Evolutionary conservation across 2,888 invertebrate genomes (phyloP).

Genomic region (Nudaria mundana): DNA sequence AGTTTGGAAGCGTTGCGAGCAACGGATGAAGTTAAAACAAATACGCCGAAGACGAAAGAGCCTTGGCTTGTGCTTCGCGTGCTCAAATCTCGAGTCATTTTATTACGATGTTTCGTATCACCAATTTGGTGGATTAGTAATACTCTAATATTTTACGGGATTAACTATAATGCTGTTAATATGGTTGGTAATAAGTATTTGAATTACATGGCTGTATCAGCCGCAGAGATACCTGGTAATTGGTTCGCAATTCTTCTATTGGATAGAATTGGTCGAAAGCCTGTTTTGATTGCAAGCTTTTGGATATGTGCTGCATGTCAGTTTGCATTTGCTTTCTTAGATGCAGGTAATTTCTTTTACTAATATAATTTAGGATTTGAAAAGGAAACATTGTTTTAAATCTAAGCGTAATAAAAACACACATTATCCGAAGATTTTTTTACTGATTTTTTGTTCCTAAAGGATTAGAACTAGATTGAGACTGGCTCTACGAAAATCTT

Average conservation of each 20-base stretch:
- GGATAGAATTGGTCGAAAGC: conserved; percentile 83
- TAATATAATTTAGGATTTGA: no score
- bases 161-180: conserved; percentile 85
- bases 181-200: conserved; percentile 84
- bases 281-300: conserved; percentile 82
- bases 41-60: conserved; percentile 50
- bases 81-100: conserved; percentile 48
- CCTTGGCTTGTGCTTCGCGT: conserved; percentile 57
- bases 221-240: conserved; percentile 88
- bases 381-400: no score
- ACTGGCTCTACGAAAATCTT: no score
- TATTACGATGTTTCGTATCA: conserved; percentile 56
- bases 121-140: conserved; percentile 86
- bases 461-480: no score
- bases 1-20: conserved; percentile 66
- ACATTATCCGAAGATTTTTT: no score
- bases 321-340: conserved; percentile 81
- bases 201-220: conserved; percentile 84
- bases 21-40: conserved; percentile 58
- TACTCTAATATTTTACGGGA: conserved; percentile 86
- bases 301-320: conserved; percentile 83
- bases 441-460: no score
- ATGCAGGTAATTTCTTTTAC: conserved; percentile 62
- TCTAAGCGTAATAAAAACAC: no score
- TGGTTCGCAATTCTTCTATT: conserved; percentile 83